Evolutionary conservation across 2,113 vertebrate genomes (phyloP).

Genomic region (Procavia capensis): DNA sequence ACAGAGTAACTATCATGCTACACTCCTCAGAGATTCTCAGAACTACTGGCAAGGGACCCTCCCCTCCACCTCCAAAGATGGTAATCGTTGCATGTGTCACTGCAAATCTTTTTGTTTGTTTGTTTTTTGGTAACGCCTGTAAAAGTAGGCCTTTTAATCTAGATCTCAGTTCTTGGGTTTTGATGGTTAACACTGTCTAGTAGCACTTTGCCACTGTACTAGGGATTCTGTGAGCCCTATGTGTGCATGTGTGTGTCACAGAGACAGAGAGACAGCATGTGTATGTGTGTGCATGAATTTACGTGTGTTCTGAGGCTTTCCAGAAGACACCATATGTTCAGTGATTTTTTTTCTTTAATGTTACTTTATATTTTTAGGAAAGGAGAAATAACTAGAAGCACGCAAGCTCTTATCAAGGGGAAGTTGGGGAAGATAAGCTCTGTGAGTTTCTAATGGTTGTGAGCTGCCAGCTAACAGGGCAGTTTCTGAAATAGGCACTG

Average conservation of each 20-base stretch:
- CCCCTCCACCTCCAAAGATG: background rate
- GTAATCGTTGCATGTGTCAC: too few relatives aligned
- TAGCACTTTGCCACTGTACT: background rate
- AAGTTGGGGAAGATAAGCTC: background rate
- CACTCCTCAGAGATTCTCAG: background rate
- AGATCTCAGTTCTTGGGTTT: background rate
- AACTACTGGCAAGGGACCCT: background rate
- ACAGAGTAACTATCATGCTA: background rate
- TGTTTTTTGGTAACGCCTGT: background rate
- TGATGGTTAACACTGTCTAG: background rate
- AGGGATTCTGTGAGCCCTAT: background rate
- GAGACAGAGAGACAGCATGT: too few relatives aligned
- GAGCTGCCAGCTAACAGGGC: background rate
- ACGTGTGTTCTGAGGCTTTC: background rate
- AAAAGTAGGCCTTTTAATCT: background rate
- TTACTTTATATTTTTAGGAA: conserved; percentile 6
- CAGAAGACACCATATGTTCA: background rate
- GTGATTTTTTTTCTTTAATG: background rate
- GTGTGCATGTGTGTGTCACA: background rate
- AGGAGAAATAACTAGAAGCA: conserved; percentile 30
- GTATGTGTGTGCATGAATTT: background rate
- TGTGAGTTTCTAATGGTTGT: background rate
- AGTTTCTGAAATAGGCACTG: background rate
- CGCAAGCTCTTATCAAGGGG: conserved; percentile 14
- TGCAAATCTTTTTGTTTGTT: background rate